A percentile compares a stretch with the other conserved stretches of the same genome.
Evolutionary conservation across 2,797 vertebrate species (phyloP).

Genomic region (Parotocinclus haroldoi): DNA sequence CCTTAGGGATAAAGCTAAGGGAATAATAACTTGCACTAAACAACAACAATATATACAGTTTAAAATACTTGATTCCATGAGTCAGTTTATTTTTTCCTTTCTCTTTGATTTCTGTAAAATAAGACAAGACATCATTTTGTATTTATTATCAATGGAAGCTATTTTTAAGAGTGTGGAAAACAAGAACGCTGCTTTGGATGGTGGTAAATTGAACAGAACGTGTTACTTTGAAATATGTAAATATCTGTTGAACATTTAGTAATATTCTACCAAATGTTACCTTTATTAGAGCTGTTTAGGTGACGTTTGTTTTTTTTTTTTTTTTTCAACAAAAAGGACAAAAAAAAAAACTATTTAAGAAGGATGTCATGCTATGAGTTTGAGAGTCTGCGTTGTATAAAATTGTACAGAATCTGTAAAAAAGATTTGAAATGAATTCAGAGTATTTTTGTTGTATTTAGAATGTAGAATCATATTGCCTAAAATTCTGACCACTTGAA

Average conservation of each 20-base stretch:
- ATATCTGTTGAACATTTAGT: conserved; percentile 79
- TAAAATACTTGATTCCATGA: conserved; percentile 93
- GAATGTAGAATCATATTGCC: conserved; percentile 52
- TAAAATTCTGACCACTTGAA: conserved; percentile 58
- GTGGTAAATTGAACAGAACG: conserved; percentile 79
- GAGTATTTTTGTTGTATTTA: conserved; percentile 63
- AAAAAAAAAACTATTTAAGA: conserved; percentile 52
- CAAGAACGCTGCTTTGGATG: conserved; percentile 79
- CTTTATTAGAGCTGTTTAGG: conserved; percentile 76
- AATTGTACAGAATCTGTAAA: conserved; percentile 61
- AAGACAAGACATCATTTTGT: conserved; percentile 88
- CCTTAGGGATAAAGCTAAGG: conserved; percentile 89
- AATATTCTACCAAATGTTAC: conserved; percentile 68
- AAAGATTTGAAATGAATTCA: conserved; percentile 36
- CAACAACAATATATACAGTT: conserved; percentile 69
- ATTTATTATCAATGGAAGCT: conserved; percentile 99
- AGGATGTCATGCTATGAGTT: conserved; percentile 72
- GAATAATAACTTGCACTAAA: conserved; percentile 94
- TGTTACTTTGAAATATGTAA: conserved; percentile 91
- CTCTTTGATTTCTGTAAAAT: conserved; percentile 95
- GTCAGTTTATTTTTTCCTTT: conserved; percentile 78
- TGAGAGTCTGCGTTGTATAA: conserved; percentile 55
- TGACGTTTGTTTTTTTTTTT: conserved; percentile 41
- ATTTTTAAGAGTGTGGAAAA: conserved; percentile 82
- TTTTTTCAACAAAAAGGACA: conserved; percentile 20